A percentile compares a stretch with the other conserved stretches of the same genome.
Evolutionary conservation across 2,113 vertebrate species (phyloP).

Genomic region (Phalacrocorax pelagicus): DNA sequence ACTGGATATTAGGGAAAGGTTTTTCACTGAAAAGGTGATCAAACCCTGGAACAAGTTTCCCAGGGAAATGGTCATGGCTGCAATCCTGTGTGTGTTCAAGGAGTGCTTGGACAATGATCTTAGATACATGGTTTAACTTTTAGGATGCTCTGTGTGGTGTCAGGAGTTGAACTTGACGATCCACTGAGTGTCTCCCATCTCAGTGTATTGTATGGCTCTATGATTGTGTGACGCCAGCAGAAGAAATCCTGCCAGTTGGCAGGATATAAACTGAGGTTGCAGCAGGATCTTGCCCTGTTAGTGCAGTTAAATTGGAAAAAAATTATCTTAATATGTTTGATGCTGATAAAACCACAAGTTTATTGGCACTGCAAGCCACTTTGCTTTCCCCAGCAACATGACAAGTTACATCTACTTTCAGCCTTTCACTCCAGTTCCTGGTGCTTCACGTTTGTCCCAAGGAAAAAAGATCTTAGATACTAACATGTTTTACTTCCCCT

Average conservation of each 20-base stretch:
- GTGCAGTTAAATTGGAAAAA: background rate
- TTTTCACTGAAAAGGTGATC: background rate
- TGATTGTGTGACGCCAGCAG: background rate
- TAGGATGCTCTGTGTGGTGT: background rate
- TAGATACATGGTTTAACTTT: background rate
- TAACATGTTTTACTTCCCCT: accelerated
- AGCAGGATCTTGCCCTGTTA: background rate
- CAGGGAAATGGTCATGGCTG: background rate
- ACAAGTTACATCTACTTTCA: background rate
- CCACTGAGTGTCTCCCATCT: background rate
- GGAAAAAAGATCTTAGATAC: background rate
- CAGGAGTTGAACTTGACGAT: background rate
- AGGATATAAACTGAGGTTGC: background rate
- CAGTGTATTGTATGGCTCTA: background rate
- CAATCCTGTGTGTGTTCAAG: background rate
- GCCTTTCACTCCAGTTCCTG: background rate
- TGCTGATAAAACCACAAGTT: background rate
- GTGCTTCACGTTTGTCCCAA: background rate
- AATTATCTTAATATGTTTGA: background rate
- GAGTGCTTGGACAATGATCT: background rate
- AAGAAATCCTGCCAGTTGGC: background rate
- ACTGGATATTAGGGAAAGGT: background rate
- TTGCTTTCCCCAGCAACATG: background rate
- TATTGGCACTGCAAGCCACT: background rate
- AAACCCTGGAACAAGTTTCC: background rate